Evolutionary conservation across 2,113 vertebrate species (phyloP), one percentile per base, ranked within the genome.

Genomic region (Gopherus flavomarginatus): DNA sequence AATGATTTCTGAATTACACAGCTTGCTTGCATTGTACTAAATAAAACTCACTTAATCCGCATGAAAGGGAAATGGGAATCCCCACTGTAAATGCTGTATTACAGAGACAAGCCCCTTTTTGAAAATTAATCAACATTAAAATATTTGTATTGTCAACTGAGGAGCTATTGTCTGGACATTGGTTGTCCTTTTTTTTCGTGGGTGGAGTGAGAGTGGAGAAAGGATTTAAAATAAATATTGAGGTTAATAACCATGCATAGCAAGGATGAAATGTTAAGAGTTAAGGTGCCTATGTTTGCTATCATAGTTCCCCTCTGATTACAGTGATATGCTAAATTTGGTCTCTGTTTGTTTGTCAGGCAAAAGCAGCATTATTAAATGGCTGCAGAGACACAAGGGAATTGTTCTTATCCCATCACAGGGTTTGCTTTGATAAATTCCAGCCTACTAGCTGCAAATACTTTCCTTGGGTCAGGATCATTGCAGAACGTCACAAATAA

Each of bases 61-160:
- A 42, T 89, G 69, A 94, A 90, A 94, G 81, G 87, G 90, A 91
- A 97, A 92, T 83, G 80, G 85, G 77, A 94, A 82, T 95, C 92
- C 89, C 92, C 84, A 86, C 88, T 59, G 89, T 54, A 81, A 87
- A 87, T 95, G 86, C 84, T 92, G 95, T 59, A 90, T 96, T 96
- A 93, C 83, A 95, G 96, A 94, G 92, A 94, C 92, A 97, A 95
- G 89, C 78, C 81, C 83, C n/a, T 95, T 88, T 96, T 97, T 92
- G 91, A 97, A 97, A 97, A 97, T 95, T 95, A 97, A 97, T 97
- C 93, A 96, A 96, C 87, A 95, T 95, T 93, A 96, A 96, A 97
- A 97, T 97, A 97, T 86, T 97, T 97, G 95, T 80, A 96, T 83
- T 96, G 95, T 90, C 84, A 96, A 82, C 84, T 77, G 82, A 82